Percentiles rank a stretch among this genome's conserved stretches.
phyloP scores from a whole-genome alignment of 2,888 invertebrate genomes.

The Cerceris rybyensis region DNA sequence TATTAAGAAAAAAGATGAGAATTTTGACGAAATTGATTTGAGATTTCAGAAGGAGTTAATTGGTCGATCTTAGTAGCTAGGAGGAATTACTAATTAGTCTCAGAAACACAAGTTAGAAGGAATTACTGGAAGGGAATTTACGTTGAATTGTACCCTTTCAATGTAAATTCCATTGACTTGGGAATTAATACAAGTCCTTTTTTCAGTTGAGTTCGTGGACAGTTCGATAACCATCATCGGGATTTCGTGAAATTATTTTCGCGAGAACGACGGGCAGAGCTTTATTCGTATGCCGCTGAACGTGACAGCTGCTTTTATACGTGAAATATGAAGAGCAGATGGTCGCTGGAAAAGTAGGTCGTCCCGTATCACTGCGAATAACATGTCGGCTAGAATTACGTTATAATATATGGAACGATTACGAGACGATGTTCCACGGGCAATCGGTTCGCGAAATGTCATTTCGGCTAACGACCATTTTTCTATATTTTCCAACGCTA shows the following conservation, averaged over 20 bases:
- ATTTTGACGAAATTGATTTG: no score
- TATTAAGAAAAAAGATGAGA: no score
- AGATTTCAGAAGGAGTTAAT: no score
- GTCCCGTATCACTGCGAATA: slow-evolving; percentile 17
- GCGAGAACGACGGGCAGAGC: slow-evolving; percentile 10
- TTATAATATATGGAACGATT: slow-evolving; percentile 18
- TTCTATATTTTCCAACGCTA: neutral
- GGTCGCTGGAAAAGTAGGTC: slow-evolving; percentile 35
- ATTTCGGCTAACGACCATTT: neutral
- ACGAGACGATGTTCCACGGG: neutral
- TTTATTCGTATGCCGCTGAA: slow-evolving; percentile 31
- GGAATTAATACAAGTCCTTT: no score
- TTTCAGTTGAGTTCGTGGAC: no score
- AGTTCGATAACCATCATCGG: no score
- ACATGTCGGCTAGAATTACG: slow-evolving; percentile 29
- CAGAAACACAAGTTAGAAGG: no score
- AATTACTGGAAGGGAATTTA: no score
- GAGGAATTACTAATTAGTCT: no score
- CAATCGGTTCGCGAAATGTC: neutral
- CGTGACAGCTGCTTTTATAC: slow-evolving; percentile 54
- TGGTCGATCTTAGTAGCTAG: no score
- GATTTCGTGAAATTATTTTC: slow-evolving; percentile 22
- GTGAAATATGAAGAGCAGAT: slow-evolving; percentile 50
- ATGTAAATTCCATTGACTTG: no score
- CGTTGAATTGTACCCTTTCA: no score